Conservation (phyloP, 2,888 invertebrate species). For the Fabriciana adippe region DNA sequence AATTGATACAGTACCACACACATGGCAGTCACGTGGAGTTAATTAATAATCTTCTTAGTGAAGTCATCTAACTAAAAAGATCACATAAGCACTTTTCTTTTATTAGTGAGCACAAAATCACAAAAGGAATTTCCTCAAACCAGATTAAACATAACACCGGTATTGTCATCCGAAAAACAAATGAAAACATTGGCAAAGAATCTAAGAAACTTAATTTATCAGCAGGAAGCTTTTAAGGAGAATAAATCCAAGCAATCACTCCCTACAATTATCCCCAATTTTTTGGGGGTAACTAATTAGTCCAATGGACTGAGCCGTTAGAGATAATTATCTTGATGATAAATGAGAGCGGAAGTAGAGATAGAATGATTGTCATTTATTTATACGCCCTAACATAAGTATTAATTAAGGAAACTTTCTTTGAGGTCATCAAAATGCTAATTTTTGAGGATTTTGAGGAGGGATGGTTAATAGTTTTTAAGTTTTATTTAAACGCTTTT, state of each 20-base stretch:
- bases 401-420: no score
- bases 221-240: slow-evolving; percentile 60
- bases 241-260: slow-evolving; percentile 74
- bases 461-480: no score
- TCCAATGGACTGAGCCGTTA: slow-evolving; percentile 69
- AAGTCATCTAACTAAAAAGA: no score
- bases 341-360: slow-evolving; percentile 54
- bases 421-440: no score
- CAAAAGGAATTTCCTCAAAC: slow-evolving; percentile 38
- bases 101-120: slow-evolving; percentile 21
- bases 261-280: slow-evolving; percentile 73
- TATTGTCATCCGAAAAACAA: slow-evolving; percentile 35
- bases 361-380: slow-evolving; percentile 30
- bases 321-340: slow-evolving; percentile 75
- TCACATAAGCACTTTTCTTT: slow-evolving; percentile 26
- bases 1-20: no score
- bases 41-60: no score
- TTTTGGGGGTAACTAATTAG: slow-evolving; percentile 72
- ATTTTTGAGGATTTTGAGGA: no score
- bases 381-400: slow-evolving; percentile 18
- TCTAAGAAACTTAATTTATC: slow-evolving; percentile 60
- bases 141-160: slow-evolving; percentile 41
- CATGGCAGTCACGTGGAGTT: no score
- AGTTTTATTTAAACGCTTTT: no score
- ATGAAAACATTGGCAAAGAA: slow-evolving; percentile 37